Conservation (phyloP, 1,140 invertebrate species). For the Drosophila nigromelanica region DNA sequence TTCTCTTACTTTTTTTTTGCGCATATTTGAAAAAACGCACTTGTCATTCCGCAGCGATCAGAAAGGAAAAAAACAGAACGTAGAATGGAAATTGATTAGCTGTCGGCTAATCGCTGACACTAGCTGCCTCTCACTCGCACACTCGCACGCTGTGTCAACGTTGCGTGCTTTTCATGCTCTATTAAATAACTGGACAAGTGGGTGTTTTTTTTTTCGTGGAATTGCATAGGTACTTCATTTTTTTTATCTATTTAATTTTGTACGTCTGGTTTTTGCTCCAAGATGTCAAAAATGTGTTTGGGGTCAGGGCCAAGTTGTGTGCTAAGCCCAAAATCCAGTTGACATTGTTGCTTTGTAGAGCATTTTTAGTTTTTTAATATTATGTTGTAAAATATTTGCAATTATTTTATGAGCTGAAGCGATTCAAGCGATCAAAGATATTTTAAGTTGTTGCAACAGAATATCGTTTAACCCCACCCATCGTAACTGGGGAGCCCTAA, state of each 20-base stretch:
- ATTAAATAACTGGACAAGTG: conserved; percentile 64
- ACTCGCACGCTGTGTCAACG: conserved; percentile 39
- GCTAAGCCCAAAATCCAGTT: not conserved
- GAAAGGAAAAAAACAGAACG: not conserved
- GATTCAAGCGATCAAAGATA: not conserved
- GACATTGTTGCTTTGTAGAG: conserved; percentile 1
- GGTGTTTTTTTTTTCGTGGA: conserved; percentile 33
- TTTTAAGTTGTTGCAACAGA: not conserved
- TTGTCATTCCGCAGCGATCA: conserved; percentile 51
- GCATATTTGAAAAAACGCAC: conserved; percentile 62
- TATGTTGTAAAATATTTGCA: not conserved
- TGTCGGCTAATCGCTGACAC: conserved; percentile 78
- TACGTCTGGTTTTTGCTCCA: not conserved
- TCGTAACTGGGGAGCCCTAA: not conserved
- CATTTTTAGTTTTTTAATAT: not conserved
- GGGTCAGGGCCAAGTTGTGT: conserved; percentile 27
- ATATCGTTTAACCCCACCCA: no score
- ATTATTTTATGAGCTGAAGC: conserved; percentile 9
- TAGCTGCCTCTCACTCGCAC: conserved; percentile 18
- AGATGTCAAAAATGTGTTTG: conserved; percentile 29
- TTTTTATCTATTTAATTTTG: not conserved
- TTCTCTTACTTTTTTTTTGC: not conserved
- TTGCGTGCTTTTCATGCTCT: conserved; percentile 67
- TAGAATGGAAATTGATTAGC: conserved; percentile 67
- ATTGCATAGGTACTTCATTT: conserved; percentile 10